Evolutionary conservation across 2,888 invertebrate genomes (phyloP), one percentile per base, ranked within the genome.

Genomic region (Ceraclea dissimilis): DNA sequence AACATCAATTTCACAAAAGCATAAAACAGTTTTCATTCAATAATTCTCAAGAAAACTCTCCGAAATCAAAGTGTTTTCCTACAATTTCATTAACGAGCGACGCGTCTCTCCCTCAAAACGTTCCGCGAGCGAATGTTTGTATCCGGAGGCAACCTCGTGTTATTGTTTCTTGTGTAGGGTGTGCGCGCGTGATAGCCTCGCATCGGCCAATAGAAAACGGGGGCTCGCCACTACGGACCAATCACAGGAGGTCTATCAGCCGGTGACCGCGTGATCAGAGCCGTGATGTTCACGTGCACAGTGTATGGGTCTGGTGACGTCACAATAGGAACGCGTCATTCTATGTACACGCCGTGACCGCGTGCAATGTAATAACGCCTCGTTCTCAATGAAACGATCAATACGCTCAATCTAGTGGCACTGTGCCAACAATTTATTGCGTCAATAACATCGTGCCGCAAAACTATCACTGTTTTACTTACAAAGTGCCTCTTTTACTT

Each of bases 271-370:
- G 86, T 90, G 90, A 79, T 81, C 79, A 73, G 68, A 72, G 83
- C 83, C 82, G 81, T 83, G 84, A 70, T 84, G 83, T 88, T 88
- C 90, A 90, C 90, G 90, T 91, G 90, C 81, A 81, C 84, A 73
- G 72, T 73, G 84, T 79, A 83, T 88, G 88, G 82, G 83, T 72
- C 71, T 72, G 71, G 77, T 77, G 71, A 56, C 59, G 65, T 65
- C 63, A 64, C 60, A 64, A 62, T 65, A 57, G 56, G 59, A 60
- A 48, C 60, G 63, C 63, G 66, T 65, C 64, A 60, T 49, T 49
- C 63, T 52, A 51, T 49, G 60, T 17, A 21, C 57, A 53, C 56
- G 55, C 19, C 50, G 52, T 56, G 53, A 59, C 58, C 62, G 63
- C 57, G 61, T 56, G 59, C 55, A 49, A 8, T 39, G 13, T 10